A percentile compares a stretch with the other conserved stretches of the same genome.
phyloP scores from a whole-genome alignment of 2,113 vertebrate species.

The Nannospalax galili region DNA sequence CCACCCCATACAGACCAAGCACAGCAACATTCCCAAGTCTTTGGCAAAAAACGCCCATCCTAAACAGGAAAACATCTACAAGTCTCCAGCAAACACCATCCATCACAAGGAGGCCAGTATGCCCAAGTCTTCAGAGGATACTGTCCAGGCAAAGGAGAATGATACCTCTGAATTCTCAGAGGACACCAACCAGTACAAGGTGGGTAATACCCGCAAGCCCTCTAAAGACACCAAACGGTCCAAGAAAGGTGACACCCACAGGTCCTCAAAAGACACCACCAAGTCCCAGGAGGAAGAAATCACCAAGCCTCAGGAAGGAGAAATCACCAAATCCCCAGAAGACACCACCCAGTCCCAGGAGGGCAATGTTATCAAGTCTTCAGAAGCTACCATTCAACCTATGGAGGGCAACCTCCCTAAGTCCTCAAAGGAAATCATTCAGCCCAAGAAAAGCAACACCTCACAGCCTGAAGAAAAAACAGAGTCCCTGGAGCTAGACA shows the following conservation, averaged over 20 bases:
- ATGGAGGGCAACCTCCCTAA: accelerated
- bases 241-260: accelerated
- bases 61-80: not conserved
- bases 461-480: accelerated
- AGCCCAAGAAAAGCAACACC: not conserved
- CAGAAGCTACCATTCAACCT: accelerated
- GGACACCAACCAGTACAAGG: not conserved
- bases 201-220: accelerated
- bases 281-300: accelerated
- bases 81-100: not conserved
- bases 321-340: accelerated
- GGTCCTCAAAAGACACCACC: not conserved
- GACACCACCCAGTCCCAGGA: not conserved
- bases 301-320: not conserved
- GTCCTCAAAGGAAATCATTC: not conserved
- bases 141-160: accelerated
- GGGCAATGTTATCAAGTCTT: accelerated
- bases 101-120: accelerated
- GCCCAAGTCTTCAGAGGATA: not conserved
- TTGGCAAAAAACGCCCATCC: not conserved
- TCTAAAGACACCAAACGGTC: not conserved
- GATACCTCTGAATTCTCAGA: not conserved
- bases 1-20: not conserved
- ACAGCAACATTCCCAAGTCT: not conserved
- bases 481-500: not conserved